Base-by-base conservation (phyloP, 2,888 invertebrate species). In the Erebia palarica region DNA sequence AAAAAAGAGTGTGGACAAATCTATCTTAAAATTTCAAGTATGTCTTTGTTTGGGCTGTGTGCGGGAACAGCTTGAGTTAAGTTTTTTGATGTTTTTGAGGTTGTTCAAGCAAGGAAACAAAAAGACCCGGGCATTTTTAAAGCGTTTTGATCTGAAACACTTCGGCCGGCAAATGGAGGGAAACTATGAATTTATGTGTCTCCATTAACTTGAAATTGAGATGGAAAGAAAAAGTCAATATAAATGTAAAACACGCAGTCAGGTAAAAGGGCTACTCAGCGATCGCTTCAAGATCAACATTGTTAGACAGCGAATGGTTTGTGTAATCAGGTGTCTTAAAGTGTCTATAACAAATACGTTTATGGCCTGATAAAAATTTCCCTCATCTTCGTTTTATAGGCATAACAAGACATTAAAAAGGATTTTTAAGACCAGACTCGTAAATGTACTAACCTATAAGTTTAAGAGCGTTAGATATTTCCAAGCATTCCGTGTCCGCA, bases 261-360 rank as follows among this genome's bases (percentile, higher is more conserved):
- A n/a, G n/a, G n/a, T n/a, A n/a, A 44, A 44, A 44, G 11, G 44
- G 11, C 44, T 36, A 7, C 7, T 36, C 36, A 1, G 7, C 7
- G n/a, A 42, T 59, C 36, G n/a, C n/a, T 42, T 59, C 36, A 36
- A 59, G n/a, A 44, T 36, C 2, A 36, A 59, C 8, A 42, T n/a
- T 36, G 42, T 60, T 42, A 60, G 10, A n/a, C 42, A 8, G 42
- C 16, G 42, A 60, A 60, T 42, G 36, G 13, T 60, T n/a, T n/a
- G 42, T 60, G 60, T 60, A 60, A 60, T 60, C 61, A 47, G 61
- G 47, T 61, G 47, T 11, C 61, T 18, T 47, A 5, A 61, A 61
- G 60, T 61, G 21, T 47, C 61, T 13, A 18, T 18, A n/a, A 44
- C 42, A 60, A 60, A 61, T 47, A 47, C 44, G 7, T 61, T 61